These are phyloP conservation scores for Triops longicaudatus DNA, from an alignment of 1,140 invertebrate genomes.

Conservation along the genomic window DNA sequence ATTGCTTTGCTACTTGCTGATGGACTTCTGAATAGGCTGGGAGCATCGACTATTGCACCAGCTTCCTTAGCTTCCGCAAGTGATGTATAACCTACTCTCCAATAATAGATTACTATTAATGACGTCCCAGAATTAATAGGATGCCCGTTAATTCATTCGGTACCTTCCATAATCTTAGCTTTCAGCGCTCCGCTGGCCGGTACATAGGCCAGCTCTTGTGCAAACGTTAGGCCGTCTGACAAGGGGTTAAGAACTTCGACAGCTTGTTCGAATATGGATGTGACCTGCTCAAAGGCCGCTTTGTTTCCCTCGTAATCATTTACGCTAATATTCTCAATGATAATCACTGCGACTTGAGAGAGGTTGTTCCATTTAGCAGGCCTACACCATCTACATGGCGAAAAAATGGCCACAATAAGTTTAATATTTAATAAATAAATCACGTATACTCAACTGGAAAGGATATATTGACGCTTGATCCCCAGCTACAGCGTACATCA, in stretches of 20 bases:
- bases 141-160: too few relatives aligned
- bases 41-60: constrained; percentile 55
- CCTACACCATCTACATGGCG: constrained; percentile 60
- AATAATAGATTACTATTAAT: neutral
- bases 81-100: constrained; percentile 28
- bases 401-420: constrained; percentile 26
- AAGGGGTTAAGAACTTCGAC: constrained; percentile 65
- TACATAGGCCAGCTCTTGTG: constrained; percentile 65
- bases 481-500: constrained; percentile 64
- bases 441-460: constrained; percentile 33
- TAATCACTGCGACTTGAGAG: constrained; percentile 57
- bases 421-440: constrained; percentile 16
- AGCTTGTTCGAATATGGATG: constrained; percentile 50
- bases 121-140: neutral
- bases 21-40: constrained; percentile 37
- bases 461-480: constrained; percentile 50
- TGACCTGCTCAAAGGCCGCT: constrained; percentile 50
- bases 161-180: constrained; percentile 49
- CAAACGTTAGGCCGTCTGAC: constrained; percentile 56
- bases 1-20: neutral
- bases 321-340: constrained; percentile 66
- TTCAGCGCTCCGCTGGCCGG: constrained; percentile 61
- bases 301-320: constrained; percentile 60
- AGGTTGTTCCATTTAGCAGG: constrained; percentile 62
- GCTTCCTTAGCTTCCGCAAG: constrained; percentile 30